phyloP scores from a whole-genome alignment of 2,113 vertebrate genomes.

The Condylura cristata region DNA sequence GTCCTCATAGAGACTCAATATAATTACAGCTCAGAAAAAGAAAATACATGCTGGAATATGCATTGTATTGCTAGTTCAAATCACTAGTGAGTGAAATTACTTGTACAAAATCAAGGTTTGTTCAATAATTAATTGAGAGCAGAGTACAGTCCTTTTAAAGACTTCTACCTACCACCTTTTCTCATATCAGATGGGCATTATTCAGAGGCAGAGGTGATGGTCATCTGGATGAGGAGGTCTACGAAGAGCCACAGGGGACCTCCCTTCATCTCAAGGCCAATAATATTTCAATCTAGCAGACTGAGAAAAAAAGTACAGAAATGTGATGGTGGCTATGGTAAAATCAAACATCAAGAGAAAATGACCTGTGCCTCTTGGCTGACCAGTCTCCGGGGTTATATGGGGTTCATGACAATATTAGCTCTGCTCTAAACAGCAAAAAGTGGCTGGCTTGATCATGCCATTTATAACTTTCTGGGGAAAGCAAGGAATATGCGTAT shows the following conservation, averaged over 20 bases:
- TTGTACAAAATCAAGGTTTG: background rate
- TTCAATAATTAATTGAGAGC: background rate
- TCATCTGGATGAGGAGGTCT: background rate
- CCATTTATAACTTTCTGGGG: background rate
- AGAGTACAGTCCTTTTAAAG: background rate
- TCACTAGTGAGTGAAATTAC: background rate
- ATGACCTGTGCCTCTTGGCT: background rate
- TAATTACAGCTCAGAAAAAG: background rate
- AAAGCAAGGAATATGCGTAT: background rate
- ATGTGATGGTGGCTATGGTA: no score
- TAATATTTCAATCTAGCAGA: background rate
- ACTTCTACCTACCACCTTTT: background rate
- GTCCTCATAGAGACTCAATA: no score
- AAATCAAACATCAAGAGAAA: background rate
- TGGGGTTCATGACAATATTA: background rate
- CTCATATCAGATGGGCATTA: background rate
- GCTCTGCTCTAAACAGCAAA: background rate
- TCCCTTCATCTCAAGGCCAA: background rate
- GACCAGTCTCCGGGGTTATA: background rate
- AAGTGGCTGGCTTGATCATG: background rate
- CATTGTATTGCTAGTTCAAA: background rate
- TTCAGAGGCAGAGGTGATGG: background rate
- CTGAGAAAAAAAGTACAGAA: background rate
- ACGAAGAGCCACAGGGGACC: background rate
- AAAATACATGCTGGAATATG: background rate